Evolutionary conservation across 2,797 vertebrate species (phyloP).

Genomic region (Paguma larvata): DNA sequence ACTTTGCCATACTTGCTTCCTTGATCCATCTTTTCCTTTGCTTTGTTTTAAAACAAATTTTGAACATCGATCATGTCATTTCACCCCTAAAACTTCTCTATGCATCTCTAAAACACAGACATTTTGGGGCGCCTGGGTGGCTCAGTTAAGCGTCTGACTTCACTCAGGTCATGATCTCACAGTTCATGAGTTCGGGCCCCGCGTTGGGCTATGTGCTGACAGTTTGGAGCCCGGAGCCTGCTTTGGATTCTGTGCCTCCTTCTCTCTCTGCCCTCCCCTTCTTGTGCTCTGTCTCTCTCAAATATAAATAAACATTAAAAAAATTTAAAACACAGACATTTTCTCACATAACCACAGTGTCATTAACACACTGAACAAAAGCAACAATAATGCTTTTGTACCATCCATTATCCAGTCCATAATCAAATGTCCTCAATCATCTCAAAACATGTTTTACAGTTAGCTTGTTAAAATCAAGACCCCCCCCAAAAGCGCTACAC

Average conservation of each 20-base stretch:
- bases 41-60: slow-evolving; percentile 64
- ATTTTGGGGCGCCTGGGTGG: not conserved
- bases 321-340: not conserved
- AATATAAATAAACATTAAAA: no score
- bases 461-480: slow-evolving; percentile 45
- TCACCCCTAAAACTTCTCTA: slow-evolving; percentile 35
- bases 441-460: slow-evolving; percentile 62
- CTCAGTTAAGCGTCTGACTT: no score
- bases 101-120: not conserved
- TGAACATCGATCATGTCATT: slow-evolving; percentile 20
- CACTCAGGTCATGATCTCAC: no score
- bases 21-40: slow-evolving; percentile 27
- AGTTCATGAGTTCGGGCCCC: no score
- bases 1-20: slow-evolving; percentile 30
- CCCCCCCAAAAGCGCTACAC: not conserved
- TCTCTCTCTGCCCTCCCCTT: no score
- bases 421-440: slow-evolving; percentile 35
- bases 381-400: slow-evolving; percentile 49
- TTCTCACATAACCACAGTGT: slow-evolving; percentile 40
- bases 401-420: slow-evolving; percentile 9
- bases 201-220: no score
- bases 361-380: slow-evolving; percentile 50
- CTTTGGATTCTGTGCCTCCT: no score
- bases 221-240: no score
- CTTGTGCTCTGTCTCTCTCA: no score